Evolutionary conservation across 2,888 invertebrate genomes (phyloP), one percentile per base, ranked within the genome.

Genomic region (Proisotoma minuta): DNA sequence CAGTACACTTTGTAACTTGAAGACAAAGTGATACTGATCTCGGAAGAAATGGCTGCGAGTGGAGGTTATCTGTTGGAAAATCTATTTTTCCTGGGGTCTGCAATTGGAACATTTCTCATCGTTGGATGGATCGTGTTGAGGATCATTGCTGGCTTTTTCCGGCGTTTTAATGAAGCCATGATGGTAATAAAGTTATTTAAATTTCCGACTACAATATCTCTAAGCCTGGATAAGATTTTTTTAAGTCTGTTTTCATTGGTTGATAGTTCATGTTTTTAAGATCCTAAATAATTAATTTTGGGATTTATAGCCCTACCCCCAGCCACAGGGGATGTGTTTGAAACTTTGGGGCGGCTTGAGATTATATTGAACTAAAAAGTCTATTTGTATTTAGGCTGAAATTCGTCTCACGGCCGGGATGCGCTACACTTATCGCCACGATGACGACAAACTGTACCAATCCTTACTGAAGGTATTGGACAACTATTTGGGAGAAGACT

Each of bases 381-480:
- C n/a, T n/a, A n/a, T n/a, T n/a, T n/a, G n/a, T n/a, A n/a, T n/a
- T n/a, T n/a, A 43, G 43, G 43, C 43, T 43, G 43, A 43, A 43
- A 43, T 43, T n/a, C 43, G 43, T 12, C 43, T 43, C 43, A n/a
- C 43, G 4, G 43, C 43, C 43, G 18, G 10, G 4, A 43, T 43
- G 43, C 43, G 43, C 20, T 20, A 43, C 5, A 43, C 43, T n/a
- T 43, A 43, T n/a, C 18, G 20, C 43, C 43, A 43, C 18, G 18
- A 43, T 43, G 43, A 43, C 43, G 43, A 43, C 43, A 43, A 43
- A 43, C 20, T 43, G 18, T 43, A 43, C 20, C 5, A 43, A 43
- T 5, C 43, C 43, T 20, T 43, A 5, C 43, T 43, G 18, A 43
- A 43, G 20, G 18, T n/a, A 5, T 43, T 43, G 18, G 10, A 43